Percentiles rank a stretch among this genome's conserved stretches.
phyloP scores from a whole-genome alignment of 1,140 invertebrate genomes.

The Ceratoteleas bidentatus region DNA sequence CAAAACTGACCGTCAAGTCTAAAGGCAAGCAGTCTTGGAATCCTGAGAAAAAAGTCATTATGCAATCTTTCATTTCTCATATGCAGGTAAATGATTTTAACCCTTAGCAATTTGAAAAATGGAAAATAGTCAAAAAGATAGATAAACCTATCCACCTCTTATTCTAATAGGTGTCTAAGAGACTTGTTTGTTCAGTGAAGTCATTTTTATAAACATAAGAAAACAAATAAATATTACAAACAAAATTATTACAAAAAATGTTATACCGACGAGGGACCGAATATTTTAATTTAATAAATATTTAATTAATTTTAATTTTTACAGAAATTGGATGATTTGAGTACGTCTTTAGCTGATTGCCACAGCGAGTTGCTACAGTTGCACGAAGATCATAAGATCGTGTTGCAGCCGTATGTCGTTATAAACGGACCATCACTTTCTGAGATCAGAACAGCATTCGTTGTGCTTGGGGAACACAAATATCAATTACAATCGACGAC shows the following conservation, averaged over 20 bases:
- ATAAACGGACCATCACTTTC: constrained; percentile 16
- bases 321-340: neutral
- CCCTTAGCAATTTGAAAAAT: too few species aligned
- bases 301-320: neutral
- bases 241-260: too few species aligned
- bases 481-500: constrained; percentile 26
- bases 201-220: too few species aligned
- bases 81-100: neutral
- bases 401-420: constrained; percentile 23
- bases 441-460: constrained; percentile 16
- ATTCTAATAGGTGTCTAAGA: too few species aligned
- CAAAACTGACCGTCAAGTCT: neutral
- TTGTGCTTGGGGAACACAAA: constrained; percentile 16
- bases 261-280: too few species aligned
- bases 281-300: too few species aligned
- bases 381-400: neutral
- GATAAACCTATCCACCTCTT: too few species aligned
- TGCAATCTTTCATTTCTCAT: neutral
- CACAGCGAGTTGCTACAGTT: neutral
- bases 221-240: neutral
- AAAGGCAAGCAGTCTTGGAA: neutral
- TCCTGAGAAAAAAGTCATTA: neutral
- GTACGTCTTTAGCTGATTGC: neutral
- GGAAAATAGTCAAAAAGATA: too few species aligned
- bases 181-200: too few species aligned